Evolutionary conservation across 2,113 vertebrate genomes (phyloP), one percentile per base, ranked within the genome.

Genomic region (Mesoclemmys tuberculata): DNA sequence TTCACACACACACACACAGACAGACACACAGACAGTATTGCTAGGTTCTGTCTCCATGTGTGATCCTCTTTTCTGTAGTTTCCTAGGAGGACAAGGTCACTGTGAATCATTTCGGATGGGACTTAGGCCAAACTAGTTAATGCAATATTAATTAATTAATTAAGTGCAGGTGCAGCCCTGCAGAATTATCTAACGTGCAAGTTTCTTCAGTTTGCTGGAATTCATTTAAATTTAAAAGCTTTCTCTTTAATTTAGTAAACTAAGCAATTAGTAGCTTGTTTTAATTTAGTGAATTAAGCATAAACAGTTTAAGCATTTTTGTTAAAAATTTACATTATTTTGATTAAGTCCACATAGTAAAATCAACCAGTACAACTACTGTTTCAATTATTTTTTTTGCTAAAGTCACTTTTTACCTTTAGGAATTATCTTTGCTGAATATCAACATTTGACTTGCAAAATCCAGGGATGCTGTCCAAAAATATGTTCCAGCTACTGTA

Each of bases 401-500:
- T 92, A 5, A 61, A 94, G n/a, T 31, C 14, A 44, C 77, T 93
- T 75, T 48, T 91, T 94, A 95, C 90, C 74, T 95, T 96, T 83
- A 93, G 51, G 83, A 86, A 21, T 95, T 75, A 74, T 96, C 89
- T 94, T 92, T 84, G 79, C 87, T 94, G 79, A 93, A 95, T 96
- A 93, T 94, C 82, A 94, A 90, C 92, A 92, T 97, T 87, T 96
- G 90, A 95, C 94, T 94, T 95, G 89, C 95, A 96, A 93, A 95
- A 68, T 93, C 90, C 90, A 96, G 92, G 95, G 92, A 97, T 85
- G 90, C 90, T 41, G 74, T 97, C 97, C 97, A 97, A 97, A 97
- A 97, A 96, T 95, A 95, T 96, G 97, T 96, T 97, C 95, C 87
- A 91, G 94, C 85, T 95, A 96, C 93, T 0, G 94, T 95, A 97